Evolutionary conservation across 1,140 invertebrate genomes (phyloP), one percentile per base, ranked within the genome.

Genomic region (Polypedilum vanderplanki): DNA sequence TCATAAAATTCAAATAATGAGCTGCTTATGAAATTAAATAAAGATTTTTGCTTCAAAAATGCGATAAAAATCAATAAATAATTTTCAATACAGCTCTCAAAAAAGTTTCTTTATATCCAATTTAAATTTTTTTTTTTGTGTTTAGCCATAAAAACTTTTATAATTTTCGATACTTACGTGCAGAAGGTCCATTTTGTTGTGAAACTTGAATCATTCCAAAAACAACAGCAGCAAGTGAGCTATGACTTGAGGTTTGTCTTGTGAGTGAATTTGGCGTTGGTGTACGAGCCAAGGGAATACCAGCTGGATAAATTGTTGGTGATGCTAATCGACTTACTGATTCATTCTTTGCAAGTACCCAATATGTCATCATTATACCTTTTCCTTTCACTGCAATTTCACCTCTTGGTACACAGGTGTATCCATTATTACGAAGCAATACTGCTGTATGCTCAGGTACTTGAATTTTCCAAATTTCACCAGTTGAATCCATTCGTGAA

Each of bases 281-380:
- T 8, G 81, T 79, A 20, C 78, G 80, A 8, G 82, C 79, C 74
- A 78, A 75, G 0, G 81, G 81, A 76, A 80, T 77, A 76, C 82
- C 82, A 41, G 79, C 81, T 73, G 77, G 81, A 76, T 78, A n/a
- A 7, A 80, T 78, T 3, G 81, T 80, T 0, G 81, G 81, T 24
- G 81, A 81, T 8, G 78, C 78, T 77, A 83, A 8, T 77, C 85
- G 78, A 80, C 85, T 81, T 83, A 85, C 76, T 77, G 82, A 77
- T 77, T 83, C 76, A 40, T 87, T 85, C 76, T 87, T 87, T 33
- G 89, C 92, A 17, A 89, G 80, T 33, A 98, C 91, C 82, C 94
- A 97, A 83, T 92, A 97, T 0, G 96, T 98, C 80, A 94, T 92
- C 96, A 98, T 97, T 75, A 91, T 88, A 0, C 96, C 96, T 84